phyloP scores from a whole-genome alignment of 2,113 vertebrate genomes.

The Galeopterus variegatus region DNA sequence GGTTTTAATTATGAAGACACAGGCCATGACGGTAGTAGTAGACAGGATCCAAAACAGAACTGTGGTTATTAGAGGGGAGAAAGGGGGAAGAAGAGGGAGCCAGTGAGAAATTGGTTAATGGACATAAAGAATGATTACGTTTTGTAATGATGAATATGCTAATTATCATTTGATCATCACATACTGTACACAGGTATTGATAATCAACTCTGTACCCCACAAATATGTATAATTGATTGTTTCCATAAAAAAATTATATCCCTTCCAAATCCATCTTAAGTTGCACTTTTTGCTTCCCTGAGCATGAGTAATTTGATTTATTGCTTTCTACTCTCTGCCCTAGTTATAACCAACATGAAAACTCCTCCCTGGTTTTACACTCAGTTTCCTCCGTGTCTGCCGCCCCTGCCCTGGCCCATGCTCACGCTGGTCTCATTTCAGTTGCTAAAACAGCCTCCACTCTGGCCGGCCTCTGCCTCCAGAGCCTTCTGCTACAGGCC shows the following conservation, averaged over 20 bases:
- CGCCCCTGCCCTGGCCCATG: not conserved
- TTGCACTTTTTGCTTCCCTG: not conserved
- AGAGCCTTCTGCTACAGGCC: not conserved
- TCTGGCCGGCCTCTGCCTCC: not conserved
- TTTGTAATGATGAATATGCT: too few species aligned
- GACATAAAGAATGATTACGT: too few species aligned
- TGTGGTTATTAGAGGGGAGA: too few species aligned
- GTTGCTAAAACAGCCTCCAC: not conserved
- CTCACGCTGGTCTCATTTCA: not conserved
- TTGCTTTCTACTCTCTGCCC: not conserved
- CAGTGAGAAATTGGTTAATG: too few species aligned
- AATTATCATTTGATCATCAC: too few species aligned
- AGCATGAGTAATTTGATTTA: slow-evolving; percentile 7
- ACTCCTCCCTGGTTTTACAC: not conserved
- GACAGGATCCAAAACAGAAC: not conserved
- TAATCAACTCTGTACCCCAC: too few species aligned
- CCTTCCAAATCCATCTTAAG: not conserved
- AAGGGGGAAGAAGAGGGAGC: too few species aligned
- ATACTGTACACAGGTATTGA: too few species aligned
- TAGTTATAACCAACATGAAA: not conserved
- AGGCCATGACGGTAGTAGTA: not conserved
- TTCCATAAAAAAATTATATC: not conserved
- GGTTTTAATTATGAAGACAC: not conserved
- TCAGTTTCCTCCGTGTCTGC: not conserved
- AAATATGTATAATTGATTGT: too few species aligned